Conservation (phyloP, 2,888 invertebrate species). For the Erebia aethiops region DNA sequence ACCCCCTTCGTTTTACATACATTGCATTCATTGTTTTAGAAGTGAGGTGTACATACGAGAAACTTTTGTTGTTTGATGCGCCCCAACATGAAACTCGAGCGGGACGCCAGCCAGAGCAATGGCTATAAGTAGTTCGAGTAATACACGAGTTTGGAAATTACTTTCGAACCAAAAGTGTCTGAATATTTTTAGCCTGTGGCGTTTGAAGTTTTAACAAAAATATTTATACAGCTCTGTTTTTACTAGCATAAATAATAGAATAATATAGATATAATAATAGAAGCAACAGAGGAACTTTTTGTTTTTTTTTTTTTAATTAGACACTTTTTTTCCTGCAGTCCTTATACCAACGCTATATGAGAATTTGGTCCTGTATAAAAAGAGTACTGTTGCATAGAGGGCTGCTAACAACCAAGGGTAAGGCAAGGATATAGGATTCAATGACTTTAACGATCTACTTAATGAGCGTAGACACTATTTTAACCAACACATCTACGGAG, state of each 20-base stretch:
- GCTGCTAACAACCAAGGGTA: conserved; percentile 41
- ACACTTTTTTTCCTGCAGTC: conserved; percentile 27
- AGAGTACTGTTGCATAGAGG: conserved; percentile 35
- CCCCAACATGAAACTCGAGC: conserved; percentile 59
- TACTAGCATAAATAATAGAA: too few relatives aligned
- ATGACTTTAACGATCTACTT: conserved; percentile 45
- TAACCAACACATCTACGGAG: conserved; percentile 37
- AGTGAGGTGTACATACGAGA: conserved; percentile 65
- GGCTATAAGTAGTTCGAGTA: conserved; percentile 47
- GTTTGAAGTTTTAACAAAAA: conserved; percentile 20
- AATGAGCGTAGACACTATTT: conserved; percentile 43
- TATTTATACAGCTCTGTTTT: conserved; percentile 24
- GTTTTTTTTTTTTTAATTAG: conserved; percentile 16
- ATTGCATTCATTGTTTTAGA: conserved; percentile 80
- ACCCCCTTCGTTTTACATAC: conserved; percentile 79
- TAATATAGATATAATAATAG: too few relatives aligned
- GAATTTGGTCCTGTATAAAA: conserved; percentile 30
- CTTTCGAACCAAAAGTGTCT: conserved; percentile 27
- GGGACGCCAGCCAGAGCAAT: conserved; percentile 53
- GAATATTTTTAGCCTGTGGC: conserved; percentile 31
- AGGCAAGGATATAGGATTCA: conserved; percentile 40
- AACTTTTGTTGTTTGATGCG: conserved; percentile 72
- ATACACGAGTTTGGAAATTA: conserved; percentile 34
- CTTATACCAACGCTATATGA: conserved; percentile 29
- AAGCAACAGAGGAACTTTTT: conserved; percentile 24